These are phyloP conservation scores for Melanogrammus aeglefinus DNA, from an alignment of 2,797 vertebrate species.

Conservation along the genomic window DNA sequence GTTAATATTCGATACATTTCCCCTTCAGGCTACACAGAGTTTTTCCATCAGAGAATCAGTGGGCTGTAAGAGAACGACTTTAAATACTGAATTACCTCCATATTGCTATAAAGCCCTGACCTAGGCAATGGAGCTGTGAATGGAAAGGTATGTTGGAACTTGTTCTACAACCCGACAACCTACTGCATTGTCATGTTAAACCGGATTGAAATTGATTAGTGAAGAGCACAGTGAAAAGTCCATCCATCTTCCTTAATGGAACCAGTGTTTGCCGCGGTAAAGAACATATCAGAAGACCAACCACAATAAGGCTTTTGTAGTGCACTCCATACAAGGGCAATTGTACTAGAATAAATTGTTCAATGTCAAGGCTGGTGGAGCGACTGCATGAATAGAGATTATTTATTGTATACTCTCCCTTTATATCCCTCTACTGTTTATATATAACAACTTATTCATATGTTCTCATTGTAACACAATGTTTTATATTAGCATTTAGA, in stretches of 20 bases:
- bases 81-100: neutral
- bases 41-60: slow-evolving; percentile 16
- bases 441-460: neutral
- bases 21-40: slow-evolving; percentile 2
- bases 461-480: slow-evolving; percentile 32
- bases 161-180: neutral
- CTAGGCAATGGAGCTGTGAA: neutral
- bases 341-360: neutral
- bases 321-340: slow-evolving; percentile 2
- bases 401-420: neutral
- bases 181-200: neutral
- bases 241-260: neutral
- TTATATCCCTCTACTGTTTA: neutral
- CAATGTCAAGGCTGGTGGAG: neutral
- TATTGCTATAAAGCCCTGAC: neutral
- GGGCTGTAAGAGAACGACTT: slow-evolving; percentile 1
- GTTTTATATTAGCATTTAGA: slow-evolving; percentile 63
- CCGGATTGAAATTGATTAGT: neutral
- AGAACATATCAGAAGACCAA: neutral
- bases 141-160: neutral
- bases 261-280: neutral
- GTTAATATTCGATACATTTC: neutral
- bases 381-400: neutral
- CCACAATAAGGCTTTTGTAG: neutral
- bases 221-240: neutral